Base-by-base conservation (phyloP, 2,888 invertebrate genomes). In the Sarcophaga carnaria region DNA sequence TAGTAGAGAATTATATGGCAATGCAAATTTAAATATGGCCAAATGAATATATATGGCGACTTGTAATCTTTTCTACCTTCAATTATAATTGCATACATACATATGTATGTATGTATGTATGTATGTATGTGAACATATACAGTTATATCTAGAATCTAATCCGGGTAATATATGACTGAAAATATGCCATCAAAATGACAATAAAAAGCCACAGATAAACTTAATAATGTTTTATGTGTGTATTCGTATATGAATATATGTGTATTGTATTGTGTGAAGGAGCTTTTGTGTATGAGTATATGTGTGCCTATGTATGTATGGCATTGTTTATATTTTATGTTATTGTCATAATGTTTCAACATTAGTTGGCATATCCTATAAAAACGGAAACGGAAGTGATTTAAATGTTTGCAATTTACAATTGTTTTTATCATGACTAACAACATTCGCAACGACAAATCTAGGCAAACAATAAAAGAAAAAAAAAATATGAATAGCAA, bases 301-400 rank as follows among this genome's bases (percentile, higher is more conserved):
- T n/a, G 4, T 27, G 4, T 69, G 17, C 4, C 37, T 25, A 67
- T 25, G 64, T 76, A 11, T 66, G 2, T 69, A 54, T 12, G 25
- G 64, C 76, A 67, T 81, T 84, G 78, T 79, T 75, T 76, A 71
- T 79, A 79, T 84, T 84, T 84, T 84, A 76, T 82, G 54, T 47
- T 67, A 82, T 84, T 81, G 84, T 87, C 78, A 84, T 82, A 87
- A 87, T 82, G 84, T 79, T 84, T 84, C 75, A 87, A 84, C 87
- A 84, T 82, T 87, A 87, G 86, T 81, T 87, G 78, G 74, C 81
- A 84, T 85, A 76, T 87, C 81, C 75, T 77, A 75, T 75, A 75
- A 70, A 86, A 85, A 83, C 78, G 88, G 86, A 88, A 83, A 83
- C 85, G 87, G 87, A 87, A 87, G 82, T 85, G 85, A 85, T 85